These are phyloP conservation scores for Drosophila sproati DNA, from an alignment of 1,140 invertebrate genomes.

Conservation along the genomic window DNA sequence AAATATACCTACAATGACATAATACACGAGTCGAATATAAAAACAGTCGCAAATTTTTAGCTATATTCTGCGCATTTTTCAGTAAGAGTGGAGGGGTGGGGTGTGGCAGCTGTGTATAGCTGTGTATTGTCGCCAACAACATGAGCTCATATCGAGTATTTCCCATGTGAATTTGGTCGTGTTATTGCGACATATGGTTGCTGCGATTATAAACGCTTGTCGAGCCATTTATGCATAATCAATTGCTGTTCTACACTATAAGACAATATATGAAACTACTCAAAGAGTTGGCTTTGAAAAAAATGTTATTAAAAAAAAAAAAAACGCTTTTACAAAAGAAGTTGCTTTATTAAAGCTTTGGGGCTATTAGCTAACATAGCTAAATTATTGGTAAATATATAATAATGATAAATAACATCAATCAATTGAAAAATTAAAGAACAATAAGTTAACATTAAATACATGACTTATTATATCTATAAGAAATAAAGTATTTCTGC, in stretches of 20 bases:
- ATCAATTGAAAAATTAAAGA: no score
- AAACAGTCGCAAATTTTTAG: conserved; percentile 55
- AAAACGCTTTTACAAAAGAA: background rate
- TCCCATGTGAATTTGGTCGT: conserved; percentile 16
- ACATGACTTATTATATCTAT: no score
- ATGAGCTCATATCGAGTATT: conserved; percentile 30
- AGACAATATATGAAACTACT: background rate
- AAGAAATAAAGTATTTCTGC: background rate
- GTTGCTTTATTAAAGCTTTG: no score
- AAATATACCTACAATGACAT: conserved; percentile 23
- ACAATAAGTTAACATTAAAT: no score
- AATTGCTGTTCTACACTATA: conserved; percentile 31
- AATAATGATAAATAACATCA: no score
- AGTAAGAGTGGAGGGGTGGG: background rate
- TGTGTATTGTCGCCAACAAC: conserved; percentile 27
- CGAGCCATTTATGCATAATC: conserved; percentile 46
- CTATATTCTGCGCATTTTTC: conserved; percentile 1
- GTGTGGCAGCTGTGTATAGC: conserved; percentile 13
- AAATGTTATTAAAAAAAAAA: no score
- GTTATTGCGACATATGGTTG: conserved; percentile 3
- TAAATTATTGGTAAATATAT: no score
- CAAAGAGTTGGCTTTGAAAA: background rate
- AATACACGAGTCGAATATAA: conserved; percentile 66
- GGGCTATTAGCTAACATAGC: no score
- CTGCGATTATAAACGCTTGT: conserved; percentile 31